Percentiles rank a stretch among this genome's conserved stretches.
Conservation (phyloP, 1,140 invertebrate genomes). For the Pseudomyrmex flavicornis region DNA sequence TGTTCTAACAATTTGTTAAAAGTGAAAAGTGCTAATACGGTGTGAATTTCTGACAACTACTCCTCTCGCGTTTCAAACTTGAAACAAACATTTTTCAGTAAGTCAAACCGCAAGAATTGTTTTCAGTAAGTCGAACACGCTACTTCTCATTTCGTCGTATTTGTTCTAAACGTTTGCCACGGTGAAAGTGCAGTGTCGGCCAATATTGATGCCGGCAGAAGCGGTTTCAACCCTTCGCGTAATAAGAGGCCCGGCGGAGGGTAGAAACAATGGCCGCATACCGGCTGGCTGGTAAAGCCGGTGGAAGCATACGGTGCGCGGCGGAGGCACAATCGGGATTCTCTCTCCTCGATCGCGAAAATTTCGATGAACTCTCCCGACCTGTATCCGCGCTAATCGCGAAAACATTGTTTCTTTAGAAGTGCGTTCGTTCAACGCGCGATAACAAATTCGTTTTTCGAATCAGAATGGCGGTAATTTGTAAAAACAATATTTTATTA, state of each 20-base stretch:
- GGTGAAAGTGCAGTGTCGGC: constrained; percentile 5
- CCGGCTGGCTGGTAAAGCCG: constrained; percentile 49
- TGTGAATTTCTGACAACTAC: no score
- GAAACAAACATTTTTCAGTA: no score
- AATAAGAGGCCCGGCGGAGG: constrained; percentile 23
- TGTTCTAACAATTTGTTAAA: no score
- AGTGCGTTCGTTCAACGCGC: not conserved
- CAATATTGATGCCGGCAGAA: not conserved
- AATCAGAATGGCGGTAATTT: no score
- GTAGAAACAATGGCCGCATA: constrained; percentile 47
- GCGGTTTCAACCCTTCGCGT: constrained; percentile 37
- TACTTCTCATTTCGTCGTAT: not conserved
- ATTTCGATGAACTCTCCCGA: constrained; percentile 22
- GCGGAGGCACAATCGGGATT: constrained; percentile 15
- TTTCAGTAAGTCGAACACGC: not conserved
- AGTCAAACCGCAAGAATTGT: no score
- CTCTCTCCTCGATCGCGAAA: constrained; percentile 12
- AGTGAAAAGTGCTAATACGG: no score
- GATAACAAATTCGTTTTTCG: not conserved
- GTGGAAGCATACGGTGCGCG: constrained; percentile 24
- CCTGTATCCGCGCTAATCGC: not conserved
- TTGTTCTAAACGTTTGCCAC: not conserved
- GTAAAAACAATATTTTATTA: no score
- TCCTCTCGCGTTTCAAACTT: no score
- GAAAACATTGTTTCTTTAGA: not conserved